phyloP scores from a whole-genome alignment of 1,140 invertebrate genomes.

The Centruroides sculpturatus region DNA sequence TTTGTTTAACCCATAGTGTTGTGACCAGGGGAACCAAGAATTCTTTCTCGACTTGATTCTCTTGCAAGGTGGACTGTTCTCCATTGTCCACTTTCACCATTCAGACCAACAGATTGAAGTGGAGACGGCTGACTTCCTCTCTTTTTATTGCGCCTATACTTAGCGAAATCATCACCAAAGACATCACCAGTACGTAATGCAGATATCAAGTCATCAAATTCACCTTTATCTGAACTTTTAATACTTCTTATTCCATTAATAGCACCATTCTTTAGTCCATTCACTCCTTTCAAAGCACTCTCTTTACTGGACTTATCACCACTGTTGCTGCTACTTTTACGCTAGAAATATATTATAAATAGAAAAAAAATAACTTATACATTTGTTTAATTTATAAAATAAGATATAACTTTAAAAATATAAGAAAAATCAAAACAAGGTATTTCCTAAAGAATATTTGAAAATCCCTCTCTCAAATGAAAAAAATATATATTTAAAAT shows the following conservation, averaged over 20 bases:
- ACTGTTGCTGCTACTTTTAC: conserved; percentile 1
- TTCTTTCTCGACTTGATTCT: conserved; percentile 11
- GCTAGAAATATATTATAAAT: not conserved
- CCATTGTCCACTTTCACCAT: conserved; percentile 7
- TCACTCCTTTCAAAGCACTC: conserved; percentile 10
- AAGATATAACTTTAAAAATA: not conserved
- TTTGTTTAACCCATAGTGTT: too few relatives aligned
- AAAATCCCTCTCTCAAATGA: too few relatives aligned
- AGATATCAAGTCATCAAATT: conserved; percentile 95
- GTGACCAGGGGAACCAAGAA: not conserved
- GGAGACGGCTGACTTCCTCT: conserved; percentile 10
- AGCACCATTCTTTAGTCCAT: conserved; percentile 15
- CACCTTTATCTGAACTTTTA: conserved; percentile 33
- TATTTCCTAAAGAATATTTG: too few relatives aligned
- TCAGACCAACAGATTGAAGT: conserved; percentile 4
- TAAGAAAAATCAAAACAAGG: too few relatives aligned
- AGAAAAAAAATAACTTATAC: not conserved
- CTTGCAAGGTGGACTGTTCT: conserved; percentile 6
- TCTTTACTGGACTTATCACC: conserved; percentile 12
- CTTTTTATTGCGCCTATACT: conserved; percentile 54
- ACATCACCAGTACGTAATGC: conserved; percentile 90
- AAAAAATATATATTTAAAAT: too few relatives aligned
- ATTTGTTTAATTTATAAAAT: not conserved
- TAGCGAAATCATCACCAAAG: conserved; percentile 91
- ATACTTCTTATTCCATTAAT: conserved; percentile 13